These are phyloP conservation scores for Hemicentrotus pulcherrimus DNA, from an alignment of 35 echinoderm and acorn worm genomes.

Conservation along the genomic window DNA sequence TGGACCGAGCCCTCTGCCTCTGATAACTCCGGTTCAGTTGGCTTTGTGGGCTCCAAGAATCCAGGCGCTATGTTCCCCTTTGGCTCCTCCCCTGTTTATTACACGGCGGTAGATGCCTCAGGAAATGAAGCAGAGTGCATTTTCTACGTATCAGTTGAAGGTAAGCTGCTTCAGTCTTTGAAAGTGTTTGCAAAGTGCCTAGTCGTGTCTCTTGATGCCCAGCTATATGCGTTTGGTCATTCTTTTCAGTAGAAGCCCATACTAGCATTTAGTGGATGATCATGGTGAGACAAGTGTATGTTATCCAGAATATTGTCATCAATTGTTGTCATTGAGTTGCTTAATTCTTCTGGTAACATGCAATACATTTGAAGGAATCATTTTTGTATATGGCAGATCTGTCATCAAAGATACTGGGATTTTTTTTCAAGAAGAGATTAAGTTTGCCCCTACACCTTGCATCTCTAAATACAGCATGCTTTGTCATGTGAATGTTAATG, in stretches of 20 bases:
- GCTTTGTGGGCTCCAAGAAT: background rate
- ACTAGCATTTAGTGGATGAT: no score
- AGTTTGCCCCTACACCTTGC: background rate
- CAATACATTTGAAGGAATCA: background rate
- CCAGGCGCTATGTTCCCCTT: background rate
- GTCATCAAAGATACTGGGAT: background rate
- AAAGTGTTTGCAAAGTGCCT: no score
- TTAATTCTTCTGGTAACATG: background rate
- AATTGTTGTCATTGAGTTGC: background rate
- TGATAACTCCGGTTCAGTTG: constrained; percentile 47
- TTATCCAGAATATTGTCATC: background rate
- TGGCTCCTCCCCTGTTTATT: background rate
- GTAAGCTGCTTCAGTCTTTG: background rate
- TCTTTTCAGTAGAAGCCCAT: no score
- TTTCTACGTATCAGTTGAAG: constrained; percentile 7
- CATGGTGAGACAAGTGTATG: background rate
- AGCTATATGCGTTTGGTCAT: no score
- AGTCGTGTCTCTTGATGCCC: no score
- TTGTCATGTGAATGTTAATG: no score
- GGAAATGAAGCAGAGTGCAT: background rate
- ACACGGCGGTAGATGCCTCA: constrained; percentile 8
- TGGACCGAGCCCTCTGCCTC: background rate
- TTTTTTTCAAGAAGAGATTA: background rate
- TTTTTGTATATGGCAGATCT: background rate
- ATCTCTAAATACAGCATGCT: no score